A percentile compares a stretch with the other conserved stretches of the same genome.
These are phyloP conservation scores for Cryptophagus acutangulus DNA, from an alignment of 2,888 invertebrate species.

Conservation along the genomic window DNA sequence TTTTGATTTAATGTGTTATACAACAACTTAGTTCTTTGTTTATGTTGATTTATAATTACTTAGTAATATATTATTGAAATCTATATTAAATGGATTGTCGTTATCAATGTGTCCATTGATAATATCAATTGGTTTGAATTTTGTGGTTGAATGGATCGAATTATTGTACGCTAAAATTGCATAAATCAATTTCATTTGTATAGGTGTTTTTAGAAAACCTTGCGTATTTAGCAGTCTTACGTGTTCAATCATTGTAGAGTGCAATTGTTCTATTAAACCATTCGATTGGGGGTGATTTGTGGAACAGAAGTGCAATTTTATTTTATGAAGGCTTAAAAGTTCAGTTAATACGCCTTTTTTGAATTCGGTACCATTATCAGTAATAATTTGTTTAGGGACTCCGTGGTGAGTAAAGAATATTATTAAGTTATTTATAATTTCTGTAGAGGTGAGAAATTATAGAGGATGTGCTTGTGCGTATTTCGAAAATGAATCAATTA, in stretches of 20 bases:
- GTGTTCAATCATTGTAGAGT: not conserved
- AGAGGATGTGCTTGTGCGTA: not conserved
- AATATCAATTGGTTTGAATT: not conserved
- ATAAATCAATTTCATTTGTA: no score
- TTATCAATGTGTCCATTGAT: not conserved
- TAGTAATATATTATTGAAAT: no score
- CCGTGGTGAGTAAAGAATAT: not conserved
- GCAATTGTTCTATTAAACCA: no score
- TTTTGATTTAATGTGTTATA: not conserved
- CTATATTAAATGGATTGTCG: not conserved
- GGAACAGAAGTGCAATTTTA: no score
- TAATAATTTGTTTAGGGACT: not conserved
- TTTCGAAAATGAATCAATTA: conserved; percentile 2
- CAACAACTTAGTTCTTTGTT: not conserved
- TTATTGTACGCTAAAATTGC: no score
- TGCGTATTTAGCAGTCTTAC: not conserved
- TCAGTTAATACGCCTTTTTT: not conserved
- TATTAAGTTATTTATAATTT: not conserved
- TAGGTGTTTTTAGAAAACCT: not conserved
- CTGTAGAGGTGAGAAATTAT: no score
- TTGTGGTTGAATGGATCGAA: not conserved
- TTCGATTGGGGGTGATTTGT: not conserved
- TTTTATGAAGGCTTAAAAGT: no score
- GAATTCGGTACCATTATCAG: not conserved
- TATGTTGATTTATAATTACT: not conserved